phyloP scores from a whole-genome alignment of 2,888 invertebrate genomes.

The Gryllus longicercus region DNA sequence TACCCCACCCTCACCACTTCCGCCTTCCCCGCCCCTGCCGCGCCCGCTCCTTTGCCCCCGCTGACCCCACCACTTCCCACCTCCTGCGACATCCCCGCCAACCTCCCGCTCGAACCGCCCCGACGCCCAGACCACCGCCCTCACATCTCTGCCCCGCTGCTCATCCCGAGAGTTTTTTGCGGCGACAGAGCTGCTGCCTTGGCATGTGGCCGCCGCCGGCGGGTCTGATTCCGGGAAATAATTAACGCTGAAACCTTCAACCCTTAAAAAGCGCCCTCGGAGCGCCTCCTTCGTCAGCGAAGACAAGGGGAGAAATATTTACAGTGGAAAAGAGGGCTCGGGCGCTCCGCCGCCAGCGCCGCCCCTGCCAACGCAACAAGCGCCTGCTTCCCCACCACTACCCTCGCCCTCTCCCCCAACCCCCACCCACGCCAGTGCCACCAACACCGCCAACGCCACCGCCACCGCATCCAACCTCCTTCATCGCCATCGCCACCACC shows the following conservation, averaged over 20 bases:
- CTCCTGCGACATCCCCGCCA: too few relatives aligned
- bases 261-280: neutral
- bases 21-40: too few relatives aligned
- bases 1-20: too few relatives aligned
- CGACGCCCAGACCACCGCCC: too few relatives aligned
- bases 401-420: neutral
- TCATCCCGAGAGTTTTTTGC: too few relatives aligned
- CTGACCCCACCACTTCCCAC: too few relatives aligned
- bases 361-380: neutral
- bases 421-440: neutral
- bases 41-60: too few relatives aligned
- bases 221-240: conserved; percentile 10
- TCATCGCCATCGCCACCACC: too few relatives aligned
- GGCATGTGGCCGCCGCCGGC: neutral
- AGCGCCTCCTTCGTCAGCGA: neutral
- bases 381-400: neutral
- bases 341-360: neutral
- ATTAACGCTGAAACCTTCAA: conserved; percentile 17
- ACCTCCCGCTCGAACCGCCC: too few relatives aligned
- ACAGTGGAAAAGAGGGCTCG: neutral
- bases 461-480: too few relatives aligned
- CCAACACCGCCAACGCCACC: too few relatives aligned
- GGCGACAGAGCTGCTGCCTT: neutral
- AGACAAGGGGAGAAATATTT: conserved; percentile 17
- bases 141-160: too few relatives aligned